Conservation (phyloP, 1,140 invertebrate genomes). For the Sitophilus oryzae region DNA sequence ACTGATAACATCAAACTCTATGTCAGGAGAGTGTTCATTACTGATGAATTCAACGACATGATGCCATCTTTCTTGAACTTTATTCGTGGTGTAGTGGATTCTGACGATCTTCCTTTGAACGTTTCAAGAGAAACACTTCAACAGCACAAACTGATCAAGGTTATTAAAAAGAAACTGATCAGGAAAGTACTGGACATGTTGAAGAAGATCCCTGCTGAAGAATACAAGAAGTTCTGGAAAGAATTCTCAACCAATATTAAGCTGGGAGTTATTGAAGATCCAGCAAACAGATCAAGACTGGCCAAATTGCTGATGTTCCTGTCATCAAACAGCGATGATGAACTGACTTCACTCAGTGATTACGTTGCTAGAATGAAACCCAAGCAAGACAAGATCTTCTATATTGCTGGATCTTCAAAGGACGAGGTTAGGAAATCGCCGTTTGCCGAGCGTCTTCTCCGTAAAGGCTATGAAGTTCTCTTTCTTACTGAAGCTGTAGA, state of each 20-base stretch:
- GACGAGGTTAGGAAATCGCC: slow-evolving; percentile 90
- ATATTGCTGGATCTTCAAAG: slow-evolving; percentile 84
- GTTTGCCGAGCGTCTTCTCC: slow-evolving; percentile 90
- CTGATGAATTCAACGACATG: slow-evolving; percentile 99
- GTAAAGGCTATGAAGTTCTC: slow-evolving; percentile 92
- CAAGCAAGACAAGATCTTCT: slow-evolving; percentile 95
- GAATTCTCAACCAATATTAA: slow-evolving; percentile 96
- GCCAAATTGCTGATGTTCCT: slow-evolving; percentile 92
- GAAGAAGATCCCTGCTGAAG: slow-evolving; percentile 90
- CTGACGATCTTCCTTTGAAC: slow-evolving; percentile 98
- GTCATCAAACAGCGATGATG: slow-evolving; percentile 68
- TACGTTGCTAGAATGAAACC: slow-evolving; percentile 96
- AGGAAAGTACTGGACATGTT: slow-evolving; percentile 97
- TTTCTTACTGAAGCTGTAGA: slow-evolving; percentile 96
- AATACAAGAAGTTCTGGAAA: slow-evolving; percentile 96
- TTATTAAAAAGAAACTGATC: slow-evolving; percentile 98
- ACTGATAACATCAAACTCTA: slow-evolving; percentile 95
- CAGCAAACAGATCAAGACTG: slow-evolving; percentile 88
- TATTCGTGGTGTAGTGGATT: slow-evolving; percentile 94
- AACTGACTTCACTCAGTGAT: slow-evolving; percentile 73
- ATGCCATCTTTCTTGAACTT: slow-evolving; percentile 98
- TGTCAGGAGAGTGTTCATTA: slow-evolving; percentile 97
- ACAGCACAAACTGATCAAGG: slow-evolving; percentile 97
- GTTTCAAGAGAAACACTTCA: slow-evolving; percentile 97
- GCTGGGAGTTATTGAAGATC: slow-evolving; percentile 88